Evolutionary conservation across 2,113 vertebrate genomes (phyloP).

Genomic region (Boulengeromyrus knoepffleri): DNA sequence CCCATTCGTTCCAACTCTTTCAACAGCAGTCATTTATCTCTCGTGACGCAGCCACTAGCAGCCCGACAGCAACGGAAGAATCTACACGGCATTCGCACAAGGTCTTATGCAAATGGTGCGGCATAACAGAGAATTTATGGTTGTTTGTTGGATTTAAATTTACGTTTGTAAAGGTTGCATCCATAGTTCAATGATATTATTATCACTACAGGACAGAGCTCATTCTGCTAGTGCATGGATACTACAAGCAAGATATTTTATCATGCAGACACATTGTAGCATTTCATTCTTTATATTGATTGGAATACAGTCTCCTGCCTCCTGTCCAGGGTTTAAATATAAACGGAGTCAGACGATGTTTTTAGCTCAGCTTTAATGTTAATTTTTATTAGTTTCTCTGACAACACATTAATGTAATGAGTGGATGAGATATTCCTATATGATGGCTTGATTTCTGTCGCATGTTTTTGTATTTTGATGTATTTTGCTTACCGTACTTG

Average conservation of each 20-base stretch:
- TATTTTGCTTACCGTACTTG: neutral
- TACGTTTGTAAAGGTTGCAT: neutral
- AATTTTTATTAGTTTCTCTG: neutral
- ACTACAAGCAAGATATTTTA: neutral
- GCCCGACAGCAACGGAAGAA: neutral
- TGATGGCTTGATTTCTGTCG: neutral
- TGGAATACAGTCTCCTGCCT: neutral
- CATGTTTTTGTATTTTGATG: neutral
- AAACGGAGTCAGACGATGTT: neutral
- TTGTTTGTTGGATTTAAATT: neutral
- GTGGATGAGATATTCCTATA: neutral
- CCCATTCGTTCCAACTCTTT: neutral
- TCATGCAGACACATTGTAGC: neutral
- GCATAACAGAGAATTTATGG: neutral
- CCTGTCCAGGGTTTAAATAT: neutral
- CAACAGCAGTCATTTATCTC: slow-evolving; percentile 1
- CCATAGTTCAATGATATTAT: neutral
- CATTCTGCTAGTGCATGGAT: neutral
- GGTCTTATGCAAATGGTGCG: neutral
- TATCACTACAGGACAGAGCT: neutral
- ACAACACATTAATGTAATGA: neutral
- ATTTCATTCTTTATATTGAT: neutral
- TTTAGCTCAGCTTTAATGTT: neutral
- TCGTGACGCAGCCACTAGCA: neutral
- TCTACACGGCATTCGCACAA: neutral